These are phyloP conservation scores for Eumeta japonica DNA, from an alignment of 1,140 invertebrate species.

Conservation along the genomic window DNA sequence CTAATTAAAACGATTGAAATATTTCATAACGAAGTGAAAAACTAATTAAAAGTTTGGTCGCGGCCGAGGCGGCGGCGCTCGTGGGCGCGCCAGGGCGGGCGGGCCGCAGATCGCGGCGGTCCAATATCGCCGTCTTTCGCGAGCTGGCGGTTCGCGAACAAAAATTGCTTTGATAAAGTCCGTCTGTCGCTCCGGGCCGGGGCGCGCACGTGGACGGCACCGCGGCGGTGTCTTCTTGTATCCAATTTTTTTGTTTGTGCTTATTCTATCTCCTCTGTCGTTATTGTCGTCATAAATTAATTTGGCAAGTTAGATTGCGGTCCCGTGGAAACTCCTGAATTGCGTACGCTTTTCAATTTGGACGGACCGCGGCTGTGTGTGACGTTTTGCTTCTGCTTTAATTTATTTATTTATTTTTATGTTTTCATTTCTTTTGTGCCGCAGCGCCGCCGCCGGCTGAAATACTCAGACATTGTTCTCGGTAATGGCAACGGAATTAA, in stretches of 20 bases:
- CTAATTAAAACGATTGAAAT: conserved; percentile 40
- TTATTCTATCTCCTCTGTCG: conserved; percentile 12
- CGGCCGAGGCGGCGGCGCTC: no score
- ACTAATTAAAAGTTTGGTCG: conserved; percentile 48
- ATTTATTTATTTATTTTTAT: conserved; percentile 13
- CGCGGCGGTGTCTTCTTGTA: no score
- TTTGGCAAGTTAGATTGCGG: conserved; percentile 45
- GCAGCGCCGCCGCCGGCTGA: no score
- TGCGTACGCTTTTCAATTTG: conserved; percentile 18
- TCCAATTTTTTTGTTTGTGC: neutral
- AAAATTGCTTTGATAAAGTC: no score
- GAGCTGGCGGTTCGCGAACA: no score
- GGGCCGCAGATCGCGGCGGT: no score
- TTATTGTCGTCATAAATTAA: conserved; percentile 33
- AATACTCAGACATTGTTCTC: no score
- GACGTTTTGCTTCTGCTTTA: conserved; percentile 14
- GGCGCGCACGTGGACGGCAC: no score
- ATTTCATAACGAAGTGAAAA: conserved; percentile 43
- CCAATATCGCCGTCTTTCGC: no score
- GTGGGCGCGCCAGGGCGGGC: no score
- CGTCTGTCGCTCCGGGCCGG: no score
- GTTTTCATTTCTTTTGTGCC: conserved; percentile 6
- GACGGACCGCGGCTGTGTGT: conserved; percentile 16
- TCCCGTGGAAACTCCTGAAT: conserved; percentile 15
- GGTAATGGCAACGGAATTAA: no score